Percentiles rank a stretch among this genome's conserved stretches.
These are phyloP conservation scores for Scelioninae gen. 2 DNA, from an alignment of 2,888 invertebrate species.

Conservation along the genomic window DNA sequence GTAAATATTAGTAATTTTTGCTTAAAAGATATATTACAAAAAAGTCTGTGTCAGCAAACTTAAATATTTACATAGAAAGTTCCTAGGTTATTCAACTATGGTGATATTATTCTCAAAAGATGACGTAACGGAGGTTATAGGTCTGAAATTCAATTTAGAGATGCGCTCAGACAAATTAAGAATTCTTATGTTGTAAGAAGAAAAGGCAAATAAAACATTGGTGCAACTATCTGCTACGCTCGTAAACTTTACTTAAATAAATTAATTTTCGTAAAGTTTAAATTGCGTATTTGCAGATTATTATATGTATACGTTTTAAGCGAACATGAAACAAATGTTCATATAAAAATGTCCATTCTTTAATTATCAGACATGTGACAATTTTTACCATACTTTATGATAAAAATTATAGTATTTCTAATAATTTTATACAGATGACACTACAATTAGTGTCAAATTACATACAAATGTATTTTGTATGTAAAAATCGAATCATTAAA, in stretches of 20 bases:
- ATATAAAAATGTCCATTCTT: too few relatives aligned
- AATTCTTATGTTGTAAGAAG: conserved; percentile 21
- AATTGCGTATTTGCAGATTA: not conserved
- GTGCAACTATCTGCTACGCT: not conserved
- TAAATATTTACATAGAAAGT: not conserved
- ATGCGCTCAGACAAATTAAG: conserved; percentile 42
- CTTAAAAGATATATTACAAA: too few relatives aligned
- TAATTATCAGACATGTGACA: too few relatives aligned
- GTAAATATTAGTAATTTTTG: not conserved
- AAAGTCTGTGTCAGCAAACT: too few relatives aligned
- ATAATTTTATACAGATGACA: too few relatives aligned
- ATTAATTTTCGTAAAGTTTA: not conserved
- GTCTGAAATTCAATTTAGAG: conserved; percentile 49
- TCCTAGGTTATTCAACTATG: conserved; percentile 40
- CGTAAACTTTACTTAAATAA: conserved; percentile 3
- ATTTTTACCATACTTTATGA: too few relatives aligned
- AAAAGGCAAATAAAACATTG: conserved; percentile 8
- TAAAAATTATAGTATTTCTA: too few relatives aligned
- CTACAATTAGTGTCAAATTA: too few relatives aligned
- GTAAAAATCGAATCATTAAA: not conserved
- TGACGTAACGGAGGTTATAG: conserved; percentile 51
- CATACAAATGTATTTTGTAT: conserved; percentile 1
- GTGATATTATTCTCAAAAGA: conserved; percentile 22
- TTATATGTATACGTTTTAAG: too few relatives aligned
- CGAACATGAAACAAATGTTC: too few relatives aligned